Conservation (phyloP, 2,888 invertebrate genomes). For the Xanthorhoe designata region DNA sequence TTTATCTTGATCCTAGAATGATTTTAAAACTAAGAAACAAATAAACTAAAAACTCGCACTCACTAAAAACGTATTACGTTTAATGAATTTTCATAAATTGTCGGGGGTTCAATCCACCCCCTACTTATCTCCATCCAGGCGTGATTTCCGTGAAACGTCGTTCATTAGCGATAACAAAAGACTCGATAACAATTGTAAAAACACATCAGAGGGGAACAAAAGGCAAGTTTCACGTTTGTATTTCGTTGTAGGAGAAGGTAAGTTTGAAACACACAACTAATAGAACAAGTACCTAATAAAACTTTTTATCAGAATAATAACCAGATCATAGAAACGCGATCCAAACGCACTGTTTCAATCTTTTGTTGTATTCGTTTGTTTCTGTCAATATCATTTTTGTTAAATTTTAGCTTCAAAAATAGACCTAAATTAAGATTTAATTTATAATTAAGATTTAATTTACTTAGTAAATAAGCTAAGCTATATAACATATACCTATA, state of each 20-base stretch:
- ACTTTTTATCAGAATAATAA: too few relatives aligned
- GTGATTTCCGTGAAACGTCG: conserved; percentile 61
- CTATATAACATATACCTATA: too few relatives aligned
- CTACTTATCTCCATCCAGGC: conserved; percentile 61
- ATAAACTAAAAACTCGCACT: not conserved
- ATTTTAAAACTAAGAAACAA: not conserved
- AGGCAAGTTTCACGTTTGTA: not conserved
- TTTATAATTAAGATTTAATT: too few relatives aligned
- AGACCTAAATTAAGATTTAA: too few relatives aligned
- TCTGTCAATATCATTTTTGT: too few relatives aligned
- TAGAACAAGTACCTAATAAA: too few relatives aligned
- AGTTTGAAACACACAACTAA: not conserved
- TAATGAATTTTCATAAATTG: conserved; percentile 50
- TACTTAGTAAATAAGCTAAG: too few relatives aligned
- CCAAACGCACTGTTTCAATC: too few relatives aligned
- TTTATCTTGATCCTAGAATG: too few relatives aligned
- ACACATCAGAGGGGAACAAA: conserved; percentile 54
- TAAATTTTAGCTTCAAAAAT: too few relatives aligned
- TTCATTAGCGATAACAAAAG: conserved; percentile 73
- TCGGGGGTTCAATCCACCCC: conserved; percentile 47
- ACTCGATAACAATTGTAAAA: conserved; percentile 74
- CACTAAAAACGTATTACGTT: conserved; percentile 7
- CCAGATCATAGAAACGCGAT: too few relatives aligned
- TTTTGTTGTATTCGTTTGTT: too few relatives aligned
- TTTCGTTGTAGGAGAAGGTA: not conserved